phyloP scores from a whole-genome alignment of 1,140 invertebrate genomes.

The Helicoverpa zea region DNA sequence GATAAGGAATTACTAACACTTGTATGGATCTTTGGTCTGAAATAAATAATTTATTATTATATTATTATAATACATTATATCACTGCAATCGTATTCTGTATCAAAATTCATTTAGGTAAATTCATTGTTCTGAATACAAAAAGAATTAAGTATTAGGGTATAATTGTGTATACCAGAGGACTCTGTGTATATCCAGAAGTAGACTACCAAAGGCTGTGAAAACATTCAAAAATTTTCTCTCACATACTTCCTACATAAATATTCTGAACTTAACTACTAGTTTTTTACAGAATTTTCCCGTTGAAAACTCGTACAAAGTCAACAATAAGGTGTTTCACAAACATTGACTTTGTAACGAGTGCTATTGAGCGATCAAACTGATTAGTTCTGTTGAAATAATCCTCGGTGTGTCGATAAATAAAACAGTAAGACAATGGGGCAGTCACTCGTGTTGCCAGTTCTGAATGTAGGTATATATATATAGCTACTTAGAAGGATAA shows the following conservation, averaged over 20 bases:
- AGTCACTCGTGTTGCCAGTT: not conserved
- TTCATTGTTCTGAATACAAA: too few relatives aligned
- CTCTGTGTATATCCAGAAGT: too few relatives aligned
- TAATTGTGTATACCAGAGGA: too few relatives aligned
- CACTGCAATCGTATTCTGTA: too few relatives aligned
- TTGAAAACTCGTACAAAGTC: not conserved
- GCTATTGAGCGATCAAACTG: slow-evolving; percentile 11
- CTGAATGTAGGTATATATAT: too few relatives aligned
- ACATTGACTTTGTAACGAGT: not conserved
- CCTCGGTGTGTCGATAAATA: not conserved
- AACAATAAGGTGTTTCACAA: slow-evolving; percentile 11
- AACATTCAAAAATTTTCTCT: not conserved
- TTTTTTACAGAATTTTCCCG: slow-evolving; percentile 2
- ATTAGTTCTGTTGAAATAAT: slow-evolving; percentile 20
- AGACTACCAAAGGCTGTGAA: not conserved
- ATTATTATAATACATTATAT: too few relatives aligned
- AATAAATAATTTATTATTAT: too few relatives aligned
- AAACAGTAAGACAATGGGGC: not conserved
- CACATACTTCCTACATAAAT: not conserved
- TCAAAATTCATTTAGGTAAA: too few relatives aligned
- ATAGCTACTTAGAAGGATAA: too few relatives aligned
- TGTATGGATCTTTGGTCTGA: too few relatives aligned
- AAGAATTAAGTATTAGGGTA: too few relatives aligned
- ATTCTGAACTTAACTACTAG: not conserved
- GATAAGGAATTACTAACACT: too few relatives aligned